Base-by-base conservation (phyloP, 2,797 vertebrate species). In the Neopelma chrysocephalum region DNA sequence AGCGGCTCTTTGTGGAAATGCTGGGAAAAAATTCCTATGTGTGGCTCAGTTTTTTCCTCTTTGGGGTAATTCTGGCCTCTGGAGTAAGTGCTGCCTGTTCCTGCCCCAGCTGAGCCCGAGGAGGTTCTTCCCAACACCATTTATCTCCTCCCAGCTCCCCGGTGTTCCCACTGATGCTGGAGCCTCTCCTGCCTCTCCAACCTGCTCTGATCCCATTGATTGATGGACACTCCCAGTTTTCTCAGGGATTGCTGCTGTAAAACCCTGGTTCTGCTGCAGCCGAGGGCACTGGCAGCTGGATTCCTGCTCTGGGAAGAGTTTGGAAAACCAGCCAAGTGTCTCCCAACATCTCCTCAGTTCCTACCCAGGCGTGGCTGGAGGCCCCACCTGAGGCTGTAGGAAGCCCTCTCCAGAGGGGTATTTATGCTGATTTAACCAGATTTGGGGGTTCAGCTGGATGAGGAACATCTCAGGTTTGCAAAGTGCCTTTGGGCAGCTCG, bases 311-410 rank as follows among this genome's bases (percentile, higher is more conserved):
- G 40, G 58, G 51, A 14, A 34, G 6, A 25, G 45, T 29, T 38
- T 57, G 47, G 50, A 27, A 82, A 64, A 8, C 5, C 14, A 32
- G 23, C 20, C 3, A 11, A 6, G 31, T 5, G 14, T 9, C 29
- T 56, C 26, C 15, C 42, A 6, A 0, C 21, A 14, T 25, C n/a
- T 10, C 1, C 34, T 22, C 22, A 2, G 3, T 34, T 66, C 60
- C 40, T 12, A 9, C 16, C 50, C 60, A 15, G 42, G 5, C 7
- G 1, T 0, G 2, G 23, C n/a, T 18, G 47, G 32, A 11, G 78
- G 34, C 43, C 21, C 45, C 23, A 2, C 3, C 1, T 4, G 1
- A 48, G 40, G 1, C 16, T 14, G 1, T 0, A 20, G 66, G 43
- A 36, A 75, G 15, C 0, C 10, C 27, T 29, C 40, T 25, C 21